Conservation (phyloP, 2,888 invertebrate genomes). For the Drosophila formosana region DNA sequence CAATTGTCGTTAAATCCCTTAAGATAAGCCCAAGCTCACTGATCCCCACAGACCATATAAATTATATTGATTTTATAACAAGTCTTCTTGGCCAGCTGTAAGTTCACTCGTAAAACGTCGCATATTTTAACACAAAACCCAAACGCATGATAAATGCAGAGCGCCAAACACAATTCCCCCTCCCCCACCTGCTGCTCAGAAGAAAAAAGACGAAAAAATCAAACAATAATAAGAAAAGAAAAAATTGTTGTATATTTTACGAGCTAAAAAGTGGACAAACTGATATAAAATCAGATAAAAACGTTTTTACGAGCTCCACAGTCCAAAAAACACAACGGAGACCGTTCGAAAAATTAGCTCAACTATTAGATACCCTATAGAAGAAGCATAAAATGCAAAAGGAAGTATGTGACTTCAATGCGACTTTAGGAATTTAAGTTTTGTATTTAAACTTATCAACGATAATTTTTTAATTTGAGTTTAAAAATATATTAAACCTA, state of each 20-base stretch:
- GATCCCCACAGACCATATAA: slow-evolving; percentile 34
- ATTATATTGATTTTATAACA: slow-evolving; percentile 56
- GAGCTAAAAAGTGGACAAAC: slow-evolving; percentile 61
- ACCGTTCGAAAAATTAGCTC: not conserved
- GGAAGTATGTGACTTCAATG: not conserved
- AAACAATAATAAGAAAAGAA: slow-evolving; percentile 20
- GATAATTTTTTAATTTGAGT: too few relatives aligned
- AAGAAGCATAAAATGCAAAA: not conserved
- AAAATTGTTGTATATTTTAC: slow-evolving; percentile 57
- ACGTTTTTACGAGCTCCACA: slow-evolving; percentile 57
- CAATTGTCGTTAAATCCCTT: slow-evolving; percentile 7
- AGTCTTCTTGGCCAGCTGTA: slow-evolving; percentile 35
- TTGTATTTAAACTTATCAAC: too few relatives aligned
- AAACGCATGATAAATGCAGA: slow-evolving; percentile 63
- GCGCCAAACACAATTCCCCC: slow-evolving; percentile 42
- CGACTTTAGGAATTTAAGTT: too few relatives aligned
- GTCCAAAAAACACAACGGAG: slow-evolving; percentile 13
- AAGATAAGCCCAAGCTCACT: slow-evolving; percentile 19
- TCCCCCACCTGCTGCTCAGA: not conserved
- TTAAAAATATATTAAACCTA: not conserved
- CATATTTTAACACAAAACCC: slow-evolving; percentile 56
- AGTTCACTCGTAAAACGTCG: slow-evolving; percentile 50
- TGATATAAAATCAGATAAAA: slow-evolving; percentile 58
- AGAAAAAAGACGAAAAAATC: slow-evolving; percentile 20
- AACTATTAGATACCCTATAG: slow-evolving; percentile 11